A percentile compares a stretch with the other conserved stretches of the same genome.
phyloP scores from a whole-genome alignment of 2,113 vertebrate species.

The Thalassarche chlororhynchos region DNA sequence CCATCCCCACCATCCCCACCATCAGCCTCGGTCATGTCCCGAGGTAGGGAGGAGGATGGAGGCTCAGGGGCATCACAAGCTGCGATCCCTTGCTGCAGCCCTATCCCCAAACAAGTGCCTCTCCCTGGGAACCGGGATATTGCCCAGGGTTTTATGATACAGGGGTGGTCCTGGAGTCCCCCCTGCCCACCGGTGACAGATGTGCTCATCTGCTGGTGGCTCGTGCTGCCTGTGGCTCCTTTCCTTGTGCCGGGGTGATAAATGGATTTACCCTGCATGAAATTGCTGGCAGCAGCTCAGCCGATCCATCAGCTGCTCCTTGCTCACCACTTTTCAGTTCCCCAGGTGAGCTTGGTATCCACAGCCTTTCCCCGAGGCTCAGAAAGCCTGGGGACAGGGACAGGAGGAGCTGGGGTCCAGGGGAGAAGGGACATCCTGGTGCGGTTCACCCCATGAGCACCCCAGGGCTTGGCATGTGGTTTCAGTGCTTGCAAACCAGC shows the following conservation, averaged over 20 bases:
- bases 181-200: not conserved
- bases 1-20: no score
- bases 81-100: not conserved
- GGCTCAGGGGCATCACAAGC: not conserved
- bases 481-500: not conserved
- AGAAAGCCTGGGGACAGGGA: not conserved
- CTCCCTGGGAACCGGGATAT: not conserved
- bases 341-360: not conserved
- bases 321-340: not conserved
- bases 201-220: not conserved
- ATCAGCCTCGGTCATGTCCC: fast-evolving
- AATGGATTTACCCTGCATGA: conserved; percentile 42
- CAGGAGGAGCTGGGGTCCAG: not conserved
- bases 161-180: not conserved
- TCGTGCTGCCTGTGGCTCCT: not conserved
- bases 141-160: not conserved
- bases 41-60: not conserved
- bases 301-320: conserved; percentile 28
- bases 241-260: not conserved
- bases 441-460: not conserved
- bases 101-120: not conserved
- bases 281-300: conserved; percentile 20
- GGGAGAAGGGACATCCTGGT: not conserved
- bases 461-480: not conserved
- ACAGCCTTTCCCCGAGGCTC: not conserved